Base-by-base conservation (phyloP, 2,797 vertebrate species). In the Oreochromis grahami region DNA sequence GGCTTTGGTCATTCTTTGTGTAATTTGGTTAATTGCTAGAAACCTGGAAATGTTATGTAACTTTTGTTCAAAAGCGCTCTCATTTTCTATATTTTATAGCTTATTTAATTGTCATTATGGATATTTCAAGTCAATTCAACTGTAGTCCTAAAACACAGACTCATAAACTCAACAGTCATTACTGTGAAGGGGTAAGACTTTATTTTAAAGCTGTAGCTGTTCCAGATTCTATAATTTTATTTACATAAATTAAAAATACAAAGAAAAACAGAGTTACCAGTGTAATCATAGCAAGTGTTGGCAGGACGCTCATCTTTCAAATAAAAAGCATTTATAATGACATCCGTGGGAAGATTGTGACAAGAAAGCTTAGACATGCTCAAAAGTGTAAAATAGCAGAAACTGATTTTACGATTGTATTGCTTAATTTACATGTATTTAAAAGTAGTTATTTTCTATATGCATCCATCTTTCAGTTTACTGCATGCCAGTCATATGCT, bases 1-100 rank as follows among this genome's bases (percentile, higher is more conserved):
- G 85, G 81, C 78, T 48, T 19, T 83, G 85, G 85, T 81, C 86
- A 85, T 91, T 90, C 91, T 81, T 85, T 76, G 51, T 87, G 89
- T 87, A 93, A 93, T 92, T 79, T 87, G 82, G 85, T 86, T 82
- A 89, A 84, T 8, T 26, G 77, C 82, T 80, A 83, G 5, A 15
- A 78, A 85, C 74, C 55, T 83, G 76, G 74, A 87, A 80, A 74
- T 29, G 79, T 88, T 91, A 82, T 55, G 68, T 86, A 76, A 79
- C 70, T 48, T 76, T 78, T 74, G 43, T 65, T 21, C n/a, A 24
- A 65, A 48, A 50, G 70, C 6, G 8, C 14, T 76, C 65, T 60
- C 17, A 51, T 60, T 65, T 70, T 26, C 24, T 76, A 76, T 41
- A 5, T 72, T 55, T 77, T 76, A 56, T 7, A 34, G 48, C 86